These are phyloP conservation scores for Puntigrus tetrazona DNA, from an alignment of 2,113 vertebrate species.

Conservation along the genomic window DNA sequence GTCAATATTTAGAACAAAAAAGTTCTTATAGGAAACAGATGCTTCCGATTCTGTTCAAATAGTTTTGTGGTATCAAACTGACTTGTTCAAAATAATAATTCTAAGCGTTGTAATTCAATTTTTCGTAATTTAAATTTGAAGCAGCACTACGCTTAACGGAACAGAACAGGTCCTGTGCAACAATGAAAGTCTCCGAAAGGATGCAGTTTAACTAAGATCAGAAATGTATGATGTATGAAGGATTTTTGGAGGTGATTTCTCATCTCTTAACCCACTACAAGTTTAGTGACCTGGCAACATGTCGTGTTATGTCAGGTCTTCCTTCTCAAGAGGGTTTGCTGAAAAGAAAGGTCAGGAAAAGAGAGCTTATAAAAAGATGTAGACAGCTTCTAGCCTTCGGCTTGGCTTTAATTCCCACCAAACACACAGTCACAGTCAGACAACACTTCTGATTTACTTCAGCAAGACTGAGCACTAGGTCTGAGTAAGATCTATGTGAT, in stretches of 20 bases:
- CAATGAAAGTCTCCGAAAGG: neutral
- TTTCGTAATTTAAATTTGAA: neutral
- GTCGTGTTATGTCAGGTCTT: constrained; percentile 78
- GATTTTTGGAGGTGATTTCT: constrained; percentile 42
- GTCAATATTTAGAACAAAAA: neutral
- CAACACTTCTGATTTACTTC: constrained; percentile 78
- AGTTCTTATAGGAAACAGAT: neutral
- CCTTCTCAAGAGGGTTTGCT: constrained; percentile 73
- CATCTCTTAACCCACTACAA: constrained; percentile 66
- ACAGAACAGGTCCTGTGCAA: neutral
- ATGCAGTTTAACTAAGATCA: neutral
- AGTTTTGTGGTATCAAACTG: neutral
- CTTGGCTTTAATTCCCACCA: constrained; percentile 77
- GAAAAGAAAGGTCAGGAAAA: constrained; percentile 79
- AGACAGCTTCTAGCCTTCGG: constrained; percentile 78
- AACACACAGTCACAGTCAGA: constrained; percentile 71
- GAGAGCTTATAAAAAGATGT: constrained; percentile 72
- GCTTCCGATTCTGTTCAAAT: neutral
- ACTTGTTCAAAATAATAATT: neutral
- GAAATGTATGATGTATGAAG: constrained; percentile 11
- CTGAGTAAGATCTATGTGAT: constrained; percentile 74
- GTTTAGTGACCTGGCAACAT: constrained; percentile 78
- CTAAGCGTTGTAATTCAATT: neutral
- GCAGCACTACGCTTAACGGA: neutral
- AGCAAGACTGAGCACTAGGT: constrained; percentile 74